A percentile compares a stretch with the other conserved stretches of the same genome.
phyloP scores from a whole-genome alignment of 2,888 invertebrate genomes.

The Auanema freiburgensis region DNA sequence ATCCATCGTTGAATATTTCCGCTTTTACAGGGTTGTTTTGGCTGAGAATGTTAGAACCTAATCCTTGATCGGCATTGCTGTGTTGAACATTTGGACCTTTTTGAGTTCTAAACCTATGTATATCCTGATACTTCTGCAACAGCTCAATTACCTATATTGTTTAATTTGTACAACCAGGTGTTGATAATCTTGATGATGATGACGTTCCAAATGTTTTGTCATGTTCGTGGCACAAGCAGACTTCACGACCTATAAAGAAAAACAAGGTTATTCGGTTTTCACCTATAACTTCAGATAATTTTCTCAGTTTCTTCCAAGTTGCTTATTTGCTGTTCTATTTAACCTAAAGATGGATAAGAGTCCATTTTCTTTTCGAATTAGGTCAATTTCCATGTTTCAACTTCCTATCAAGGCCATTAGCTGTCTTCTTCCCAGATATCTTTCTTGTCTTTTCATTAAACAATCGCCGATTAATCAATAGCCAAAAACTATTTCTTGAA shows the following conservation, averaged over 20 bases:
- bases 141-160: constrained; percentile 15
- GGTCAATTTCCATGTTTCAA: no score
- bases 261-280: constrained; percentile 6
- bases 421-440: no score
- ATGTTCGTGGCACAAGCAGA: constrained; percentile 55
- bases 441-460: no score
- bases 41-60: background rate
- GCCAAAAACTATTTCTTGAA: no score
- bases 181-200: constrained; percentile 43
- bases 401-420: no score
- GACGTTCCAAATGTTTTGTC: constrained; percentile 52
- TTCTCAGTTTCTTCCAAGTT: no score
- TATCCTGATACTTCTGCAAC: background rate
- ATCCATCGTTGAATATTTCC: background rate
- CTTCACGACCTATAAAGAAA: constrained; percentile 38
- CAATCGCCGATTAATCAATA: no score
- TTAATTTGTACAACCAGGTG: constrained; percentile 29
- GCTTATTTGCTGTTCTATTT: no score
- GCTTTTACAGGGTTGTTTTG: background rate
- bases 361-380: no score
- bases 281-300: no score
- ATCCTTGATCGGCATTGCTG: background rate
- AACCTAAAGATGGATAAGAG: no score
- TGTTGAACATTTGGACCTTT: background rate
- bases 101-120: background rate